These are phyloP conservation scores for Molorchus minor DNA, from an alignment of 2,888 invertebrate genomes.

Conservation along the genomic window DNA sequence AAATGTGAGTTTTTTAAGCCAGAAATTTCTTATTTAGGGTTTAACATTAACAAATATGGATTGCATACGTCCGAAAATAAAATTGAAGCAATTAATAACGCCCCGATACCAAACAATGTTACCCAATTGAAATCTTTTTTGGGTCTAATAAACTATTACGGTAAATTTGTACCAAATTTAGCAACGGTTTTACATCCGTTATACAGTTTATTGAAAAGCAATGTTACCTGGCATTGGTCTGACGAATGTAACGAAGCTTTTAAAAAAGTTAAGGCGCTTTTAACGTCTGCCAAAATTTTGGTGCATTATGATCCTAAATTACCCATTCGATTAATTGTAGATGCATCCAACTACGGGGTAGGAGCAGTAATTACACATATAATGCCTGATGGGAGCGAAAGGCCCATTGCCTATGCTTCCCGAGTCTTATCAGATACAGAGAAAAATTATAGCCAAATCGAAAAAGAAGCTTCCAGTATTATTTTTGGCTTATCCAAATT, in stretches of 20 bases:
- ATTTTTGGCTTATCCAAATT: slow-evolving; percentile 22
- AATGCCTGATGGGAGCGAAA: slow-evolving; percentile 9
- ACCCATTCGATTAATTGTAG: slow-evolving; percentile 10
- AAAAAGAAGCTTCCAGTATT: slow-evolving; percentile 11
- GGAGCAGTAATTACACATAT: slow-evolving; percentile 10
- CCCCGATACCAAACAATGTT: background rate
- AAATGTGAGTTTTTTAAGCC: background rate
- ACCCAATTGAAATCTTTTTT: background rate
- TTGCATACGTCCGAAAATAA: background rate
- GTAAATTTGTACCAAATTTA: background rate
- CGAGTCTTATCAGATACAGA: slow-evolving; percentile 14
- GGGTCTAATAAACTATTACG: background rate
- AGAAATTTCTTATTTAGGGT: background rate
- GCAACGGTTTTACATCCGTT: background rate
- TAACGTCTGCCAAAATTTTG: slow-evolving; percentile 11
- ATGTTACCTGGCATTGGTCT: background rate
- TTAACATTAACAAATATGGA: background rate
- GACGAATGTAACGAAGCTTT: slow-evolving; percentile 1
- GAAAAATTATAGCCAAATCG: slow-evolving; percentile 14
- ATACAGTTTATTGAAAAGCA: background rate
- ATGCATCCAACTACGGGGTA: slow-evolving; percentile 15
- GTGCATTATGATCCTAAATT: slow-evolving; percentile 26
- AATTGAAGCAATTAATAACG: background rate
- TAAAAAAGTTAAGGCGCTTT: slow-evolving; percentile 5
- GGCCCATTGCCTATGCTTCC: slow-evolving; percentile 16